phyloP scores from a whole-genome alignment of 2,797 vertebrate species.

The Masticophis lateralis region DNA sequence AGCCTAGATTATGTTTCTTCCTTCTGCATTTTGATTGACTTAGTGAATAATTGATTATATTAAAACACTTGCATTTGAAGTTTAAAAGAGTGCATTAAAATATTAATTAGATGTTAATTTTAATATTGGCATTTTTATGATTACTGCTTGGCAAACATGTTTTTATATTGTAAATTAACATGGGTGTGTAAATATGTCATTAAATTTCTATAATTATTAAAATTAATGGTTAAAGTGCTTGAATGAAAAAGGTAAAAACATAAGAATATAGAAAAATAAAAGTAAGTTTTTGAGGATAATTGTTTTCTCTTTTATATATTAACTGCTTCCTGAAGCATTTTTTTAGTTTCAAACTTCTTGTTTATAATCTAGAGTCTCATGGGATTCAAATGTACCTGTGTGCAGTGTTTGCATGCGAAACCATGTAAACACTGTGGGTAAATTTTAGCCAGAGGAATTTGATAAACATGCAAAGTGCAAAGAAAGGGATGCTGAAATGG shows the following conservation, averaged over 20 bases:
- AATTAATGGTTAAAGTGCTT: slow-evolving; percentile 23
- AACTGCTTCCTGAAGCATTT: background rate
- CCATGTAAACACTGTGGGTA: background rate
- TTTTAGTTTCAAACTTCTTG: background rate
- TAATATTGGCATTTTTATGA: slow-evolving; percentile 56
- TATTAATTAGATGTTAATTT: slow-evolving; percentile 65
- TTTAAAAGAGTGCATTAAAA: slow-evolving; percentile 59
- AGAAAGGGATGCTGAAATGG: background rate
- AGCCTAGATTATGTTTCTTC: slow-evolving; percentile 10
- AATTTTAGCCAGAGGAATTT: background rate
- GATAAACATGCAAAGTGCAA: background rate
- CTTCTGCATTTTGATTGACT: slow-evolving; percentile 20
- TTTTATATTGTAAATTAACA: slow-evolving; percentile 47
- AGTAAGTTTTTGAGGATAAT: slow-evolving; percentile 38
- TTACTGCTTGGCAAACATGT: slow-evolving; percentile 40
- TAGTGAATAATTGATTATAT: slow-evolving; percentile 58
- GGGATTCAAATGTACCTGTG: background rate
- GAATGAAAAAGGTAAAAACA: slow-evolving; percentile 22
- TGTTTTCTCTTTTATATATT: slow-evolving; percentile 4
- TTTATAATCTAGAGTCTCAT: background rate
- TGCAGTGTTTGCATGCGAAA: background rate
- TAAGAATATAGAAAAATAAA: background rate
- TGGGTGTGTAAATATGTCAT: slow-evolving; percentile 38
- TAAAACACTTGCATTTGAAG: slow-evolving; percentile 60
- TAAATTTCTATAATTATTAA: slow-evolving; percentile 49